phyloP scores from a whole-genome alignment of 2,113 vertebrate genomes.

The Procavia capensis region DNA sequence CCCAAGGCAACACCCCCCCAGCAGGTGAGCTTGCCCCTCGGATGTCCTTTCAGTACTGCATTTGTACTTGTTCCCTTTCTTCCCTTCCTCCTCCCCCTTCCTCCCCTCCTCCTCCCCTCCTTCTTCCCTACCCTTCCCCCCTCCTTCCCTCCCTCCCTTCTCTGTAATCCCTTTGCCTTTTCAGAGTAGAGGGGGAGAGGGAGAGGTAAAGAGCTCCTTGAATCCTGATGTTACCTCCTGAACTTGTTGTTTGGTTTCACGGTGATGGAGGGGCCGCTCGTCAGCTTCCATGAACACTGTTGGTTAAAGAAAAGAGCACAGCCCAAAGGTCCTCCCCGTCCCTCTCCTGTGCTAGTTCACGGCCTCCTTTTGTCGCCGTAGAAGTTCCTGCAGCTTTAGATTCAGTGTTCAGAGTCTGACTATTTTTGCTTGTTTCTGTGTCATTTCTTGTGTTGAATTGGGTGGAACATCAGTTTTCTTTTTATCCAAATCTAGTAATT shows the following conservation, averaged over 20 bases:
- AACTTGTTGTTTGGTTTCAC: not conserved
- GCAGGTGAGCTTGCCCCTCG: not conserved
- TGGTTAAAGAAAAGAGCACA: not conserved
- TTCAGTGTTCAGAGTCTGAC: not conserved
- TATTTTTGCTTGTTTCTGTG: not conserved
- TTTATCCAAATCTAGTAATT: not conserved
- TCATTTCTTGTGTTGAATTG: not conserved
- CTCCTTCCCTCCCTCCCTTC: not conserved
- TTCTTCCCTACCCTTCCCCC: fast-evolving
- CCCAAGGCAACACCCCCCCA: not conserved
- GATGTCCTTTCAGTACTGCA: not conserved
- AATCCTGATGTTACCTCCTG: too few relatives aligned
- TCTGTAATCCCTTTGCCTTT: too few relatives aligned
- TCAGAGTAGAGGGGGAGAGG: not conserved
- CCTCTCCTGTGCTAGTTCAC: not conserved
- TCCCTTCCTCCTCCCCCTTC: fast-evolving
- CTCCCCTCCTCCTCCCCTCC: fast-evolving
- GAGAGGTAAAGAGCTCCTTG: not conserved
- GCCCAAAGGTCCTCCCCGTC: not conserved
- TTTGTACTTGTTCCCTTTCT: not conserved
- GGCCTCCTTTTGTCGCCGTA: not conserved
- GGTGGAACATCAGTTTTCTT: not conserved
- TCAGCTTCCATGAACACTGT: not conserved
- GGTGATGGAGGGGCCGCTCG: not conserved
- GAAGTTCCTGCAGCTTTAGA: not conserved